A percentile compares a stretch with the other conserved stretches of the same genome.
These are phyloP conservation scores for Tetragonula carbonaria DNA, from an alignment of 2,888 invertebrate genomes.

Conservation along the genomic window DNA sequence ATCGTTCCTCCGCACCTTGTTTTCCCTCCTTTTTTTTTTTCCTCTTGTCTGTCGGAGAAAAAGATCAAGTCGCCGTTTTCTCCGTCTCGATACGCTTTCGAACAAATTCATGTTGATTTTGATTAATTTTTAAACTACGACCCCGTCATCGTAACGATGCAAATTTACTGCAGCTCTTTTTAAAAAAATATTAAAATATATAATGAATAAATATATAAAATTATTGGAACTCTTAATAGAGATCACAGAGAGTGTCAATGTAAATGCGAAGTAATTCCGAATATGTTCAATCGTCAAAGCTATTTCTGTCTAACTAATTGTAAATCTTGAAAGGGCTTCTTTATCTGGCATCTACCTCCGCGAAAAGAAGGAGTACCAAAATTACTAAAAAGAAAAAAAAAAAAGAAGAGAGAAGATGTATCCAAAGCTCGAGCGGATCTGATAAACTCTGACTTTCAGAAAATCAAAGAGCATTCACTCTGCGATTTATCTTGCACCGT, in stretches of 20 bases:
- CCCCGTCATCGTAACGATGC: neutral
- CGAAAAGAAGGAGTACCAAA: too few relatives aligned
- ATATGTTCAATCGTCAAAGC: too few relatives aligned
- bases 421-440: neutral
- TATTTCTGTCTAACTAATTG: too few relatives aligned
- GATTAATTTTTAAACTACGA: neutral
- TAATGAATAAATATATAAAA: too few relatives aligned
- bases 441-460: conserved; percentile 40
- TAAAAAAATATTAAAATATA: too few relatives aligned
- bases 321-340: too few relatives aligned
- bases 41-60: conserved; percentile 30
- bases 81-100: neutral
- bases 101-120: neutral
- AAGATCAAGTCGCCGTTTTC: conserved; percentile 23
- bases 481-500: conserved; percentile 24
- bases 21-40: conserved; percentile 25
- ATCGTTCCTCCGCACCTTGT: conserved; percentile 33
- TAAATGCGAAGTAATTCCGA: too few relatives aligned
- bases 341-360: too few relatives aligned
- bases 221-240: too few relatives aligned
- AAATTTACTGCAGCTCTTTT: too few relatives aligned
- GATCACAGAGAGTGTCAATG: too few relatives aligned
- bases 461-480: neutral
- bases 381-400: neutral
- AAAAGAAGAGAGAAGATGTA: neutral